A percentile compares a stretch with the other conserved stretches of the same genome.
phyloP scores from a whole-genome alignment of 1,140 invertebrate species.

The Macrocentrus cingulum region DNA sequence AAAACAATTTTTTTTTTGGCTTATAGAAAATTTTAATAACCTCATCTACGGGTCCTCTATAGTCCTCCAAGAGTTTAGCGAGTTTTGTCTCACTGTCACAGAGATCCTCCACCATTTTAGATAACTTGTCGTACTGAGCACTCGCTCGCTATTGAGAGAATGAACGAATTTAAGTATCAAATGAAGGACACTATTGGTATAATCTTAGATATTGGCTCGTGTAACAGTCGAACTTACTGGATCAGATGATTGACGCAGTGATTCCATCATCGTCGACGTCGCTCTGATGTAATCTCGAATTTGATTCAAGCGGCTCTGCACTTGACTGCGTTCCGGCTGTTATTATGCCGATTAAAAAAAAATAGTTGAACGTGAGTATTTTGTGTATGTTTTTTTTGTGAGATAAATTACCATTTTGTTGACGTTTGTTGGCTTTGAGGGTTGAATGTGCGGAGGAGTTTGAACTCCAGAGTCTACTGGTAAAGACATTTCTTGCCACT shows the following conservation, averaged over 20 bases:
- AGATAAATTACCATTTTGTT: conserved; percentile 43
- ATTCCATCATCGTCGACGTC: conserved; percentile 65
- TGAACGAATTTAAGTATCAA: conserved; percentile 9
- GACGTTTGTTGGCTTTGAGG: conserved; percentile 43
- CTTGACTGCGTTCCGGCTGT: conserved; percentile 60
- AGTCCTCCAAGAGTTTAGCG: conserved; percentile 49
- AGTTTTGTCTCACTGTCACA: conserved; percentile 54
- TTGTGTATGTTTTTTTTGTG: neutral
- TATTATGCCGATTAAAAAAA: conserved; percentile 19
- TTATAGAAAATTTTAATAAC: conserved; percentile 34
- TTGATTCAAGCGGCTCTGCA: conserved; percentile 63
- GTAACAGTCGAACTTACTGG: conserved; percentile 54
- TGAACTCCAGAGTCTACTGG: conserved; percentile 40
- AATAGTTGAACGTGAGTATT: neutral
- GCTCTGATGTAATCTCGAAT: conserved; percentile 66
- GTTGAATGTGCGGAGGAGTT: conserved; percentile 34
- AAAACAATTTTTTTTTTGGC: conserved; percentile 15
- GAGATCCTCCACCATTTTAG: conserved; percentile 55
- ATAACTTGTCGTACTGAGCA: conserved; percentile 51
- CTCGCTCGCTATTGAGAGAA: conserved; percentile 43
- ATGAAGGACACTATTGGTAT: neutral
- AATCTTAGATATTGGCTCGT: conserved; percentile 7
- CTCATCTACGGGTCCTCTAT: conserved; percentile 43
- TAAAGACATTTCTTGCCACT: conserved; percentile 45
- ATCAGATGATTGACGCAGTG: conserved; percentile 64